Conservation (phyloP, 2,113 vertebrate genomes). For the Macquaria ambigua region DNA sequence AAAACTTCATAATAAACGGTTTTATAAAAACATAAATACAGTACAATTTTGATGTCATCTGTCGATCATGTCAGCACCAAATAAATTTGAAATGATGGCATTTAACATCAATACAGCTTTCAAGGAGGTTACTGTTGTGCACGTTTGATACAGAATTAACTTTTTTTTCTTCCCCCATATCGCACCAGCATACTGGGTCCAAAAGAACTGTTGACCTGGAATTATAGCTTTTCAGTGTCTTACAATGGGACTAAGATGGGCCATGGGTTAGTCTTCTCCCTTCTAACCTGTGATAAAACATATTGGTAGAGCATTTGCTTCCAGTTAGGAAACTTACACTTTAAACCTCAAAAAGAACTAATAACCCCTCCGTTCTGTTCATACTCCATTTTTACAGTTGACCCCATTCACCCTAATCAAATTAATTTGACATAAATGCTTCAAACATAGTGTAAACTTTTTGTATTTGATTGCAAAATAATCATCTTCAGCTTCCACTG, state of each 20-base stretch:
- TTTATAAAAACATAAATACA: constrained; percentile 63
- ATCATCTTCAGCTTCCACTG: constrained; percentile 24
- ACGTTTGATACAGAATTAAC: constrained; percentile 34
- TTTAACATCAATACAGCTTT: constrained; percentile 48
- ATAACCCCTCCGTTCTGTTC: neutral
- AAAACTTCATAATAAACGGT: constrained; percentile 28
- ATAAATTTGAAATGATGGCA: constrained; percentile 28
- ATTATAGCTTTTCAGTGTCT: neutral
- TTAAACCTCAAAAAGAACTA: neutral
- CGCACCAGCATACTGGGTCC: neutral
- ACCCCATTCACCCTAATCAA: constrained; percentile 14
- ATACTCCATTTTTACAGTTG: constrained; percentile 13
- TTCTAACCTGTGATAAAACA: constrained; percentile 16
- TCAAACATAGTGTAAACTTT: constrained; percentile 45
- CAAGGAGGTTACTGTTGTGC: constrained; percentile 48
- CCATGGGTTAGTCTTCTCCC: neutral
- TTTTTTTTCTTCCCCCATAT: neutral
- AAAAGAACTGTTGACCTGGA: neutral
- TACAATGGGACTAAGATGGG: neutral
- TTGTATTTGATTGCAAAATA: constrained; percentile 43
- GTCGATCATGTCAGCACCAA: constrained; percentile 40
- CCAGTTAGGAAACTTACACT: constrained; percentile 7
- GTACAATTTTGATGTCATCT: constrained; percentile 42
- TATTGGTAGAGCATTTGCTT: neutral
- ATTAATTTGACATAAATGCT: constrained; percentile 23